phyloP scores from a whole-genome alignment of 2,888 invertebrate genomes.

The Brachyopa scutellaris region DNA sequence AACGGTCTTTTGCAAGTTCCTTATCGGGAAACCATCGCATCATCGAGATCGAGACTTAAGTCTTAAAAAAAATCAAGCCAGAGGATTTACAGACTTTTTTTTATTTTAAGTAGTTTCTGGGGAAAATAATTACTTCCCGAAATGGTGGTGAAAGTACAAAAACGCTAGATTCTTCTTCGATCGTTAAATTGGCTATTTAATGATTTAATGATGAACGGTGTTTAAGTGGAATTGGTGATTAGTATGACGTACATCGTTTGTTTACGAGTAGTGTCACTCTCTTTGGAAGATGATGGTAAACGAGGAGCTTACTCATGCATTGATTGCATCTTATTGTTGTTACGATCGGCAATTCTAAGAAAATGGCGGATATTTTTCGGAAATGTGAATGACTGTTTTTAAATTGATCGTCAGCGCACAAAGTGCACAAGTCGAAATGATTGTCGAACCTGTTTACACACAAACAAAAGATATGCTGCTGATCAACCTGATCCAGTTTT shows the following conservation, averaged over 20 bases:
- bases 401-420: no score
- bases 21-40: slow-evolving; percentile 46
- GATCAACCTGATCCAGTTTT: no score
- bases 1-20: slow-evolving; percentile 38
- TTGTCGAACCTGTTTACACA: no score
- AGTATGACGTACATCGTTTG: slow-evolving; percentile 50
- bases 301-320: no score
- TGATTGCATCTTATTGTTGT: no score
- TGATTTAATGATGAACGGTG: slow-evolving; percentile 56
- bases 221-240: slow-evolving; percentile 19
- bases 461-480: no score
- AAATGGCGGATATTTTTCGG: no score
- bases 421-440: no score
- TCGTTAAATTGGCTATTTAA: slow-evolving; percentile 31
- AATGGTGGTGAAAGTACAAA: slow-evolving; percentile 63
- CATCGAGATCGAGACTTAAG: slow-evolving; percentile 39
- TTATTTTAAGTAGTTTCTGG: slow-evolving; percentile 50
- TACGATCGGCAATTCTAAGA: no score
- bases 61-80: slow-evolving; percentile 27
- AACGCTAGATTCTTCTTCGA: slow-evolving; percentile 23
- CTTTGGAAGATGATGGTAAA: no score
- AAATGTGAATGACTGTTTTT: no score
- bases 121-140: slow-evolving; percentile 68
- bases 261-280: background rate
- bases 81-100: slow-evolving; percentile 51